Evolutionary conservation across 2,888 invertebrate genomes (phyloP).

Genomic region (Protula sp.): DNA sequence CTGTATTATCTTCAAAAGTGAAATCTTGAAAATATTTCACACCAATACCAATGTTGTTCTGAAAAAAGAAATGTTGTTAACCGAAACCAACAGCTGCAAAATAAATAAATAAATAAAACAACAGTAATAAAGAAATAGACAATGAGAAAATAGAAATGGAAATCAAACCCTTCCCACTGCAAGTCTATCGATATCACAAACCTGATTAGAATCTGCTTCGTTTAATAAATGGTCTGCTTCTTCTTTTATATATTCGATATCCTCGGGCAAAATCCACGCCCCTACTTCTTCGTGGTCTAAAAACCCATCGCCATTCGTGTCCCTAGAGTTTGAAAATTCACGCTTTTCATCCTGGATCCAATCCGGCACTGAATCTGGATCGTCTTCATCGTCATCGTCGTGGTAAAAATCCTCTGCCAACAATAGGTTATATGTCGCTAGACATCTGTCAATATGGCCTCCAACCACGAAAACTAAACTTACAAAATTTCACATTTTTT

Average conservation of each 20-base stretch:
- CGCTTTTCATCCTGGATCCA: constrained; percentile 93
- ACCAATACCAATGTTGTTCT: no score
- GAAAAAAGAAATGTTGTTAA: no score
- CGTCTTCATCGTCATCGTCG: constrained; percentile 12
- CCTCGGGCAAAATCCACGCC: constrained; percentile 85
- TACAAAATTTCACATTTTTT: no score
- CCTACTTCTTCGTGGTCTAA: constrained; percentile 79
- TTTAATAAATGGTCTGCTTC: constrained; percentile 91
- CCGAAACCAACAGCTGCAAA: no score
- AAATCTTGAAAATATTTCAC: no score
- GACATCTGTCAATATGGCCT: no score
- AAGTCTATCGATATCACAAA: constrained; percentile 24
- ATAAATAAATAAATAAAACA: no score
- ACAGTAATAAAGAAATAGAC: no score
- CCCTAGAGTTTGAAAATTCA: constrained; percentile 76
- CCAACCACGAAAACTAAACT: no score
- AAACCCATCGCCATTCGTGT: constrained; percentile 75
- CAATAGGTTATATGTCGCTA: no score
- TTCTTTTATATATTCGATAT: constrained; percentile 94
- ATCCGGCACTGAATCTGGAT: constrained; percentile 69
- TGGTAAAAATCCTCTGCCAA: constrained; percentile 29
- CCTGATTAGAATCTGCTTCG: constrained; percentile 84
- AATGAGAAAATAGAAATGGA: no score
- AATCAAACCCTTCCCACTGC: background rate
- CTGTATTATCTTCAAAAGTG: no score